Evolutionary conservation across 2,888 invertebrate species (phyloP).

Genomic region (Luffia ferchaultella): DNA sequence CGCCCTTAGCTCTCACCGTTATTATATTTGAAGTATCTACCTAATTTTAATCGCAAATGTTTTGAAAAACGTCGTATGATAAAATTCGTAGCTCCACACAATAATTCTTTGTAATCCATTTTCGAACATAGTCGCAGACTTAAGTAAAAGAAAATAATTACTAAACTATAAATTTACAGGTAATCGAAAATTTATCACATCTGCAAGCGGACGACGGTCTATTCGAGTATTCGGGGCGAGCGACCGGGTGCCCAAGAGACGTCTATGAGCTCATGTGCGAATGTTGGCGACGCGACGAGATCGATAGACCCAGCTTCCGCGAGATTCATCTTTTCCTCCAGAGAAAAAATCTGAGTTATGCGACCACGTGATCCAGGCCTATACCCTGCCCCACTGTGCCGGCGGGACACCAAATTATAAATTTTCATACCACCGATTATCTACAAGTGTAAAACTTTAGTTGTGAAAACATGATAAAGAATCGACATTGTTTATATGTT

Average conservation of each 20-base stretch:
- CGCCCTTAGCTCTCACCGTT: too few species aligned
- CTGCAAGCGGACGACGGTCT: slow-evolving; percentile 69
- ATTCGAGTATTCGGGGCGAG: slow-evolving; percentile 71
- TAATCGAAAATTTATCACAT: slow-evolving; percentile 82
- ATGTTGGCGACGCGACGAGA: slow-evolving; percentile 83
- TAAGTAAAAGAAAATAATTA: too few species aligned
- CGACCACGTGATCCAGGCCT: slow-evolving; percentile 35
- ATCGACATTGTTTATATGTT: too few species aligned
- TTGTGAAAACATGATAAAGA: too few species aligned
- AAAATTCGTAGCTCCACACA: too few species aligned
- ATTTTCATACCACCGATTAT: not conserved
- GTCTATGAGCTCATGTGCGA: slow-evolving; percentile 85
- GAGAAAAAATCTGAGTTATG: slow-evolving; percentile 38
- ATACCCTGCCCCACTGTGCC: slow-evolving; percentile 16
- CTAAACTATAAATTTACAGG: slow-evolving; percentile 44
- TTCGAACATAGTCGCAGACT: too few species aligned
- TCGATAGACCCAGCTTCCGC: slow-evolving; percentile 78
- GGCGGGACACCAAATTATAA: not conserved
- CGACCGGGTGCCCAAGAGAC: slow-evolving; percentile 78
- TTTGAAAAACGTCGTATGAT: too few species aligned
- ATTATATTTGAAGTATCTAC: too few species aligned
- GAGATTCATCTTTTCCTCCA: slow-evolving; percentile 86
- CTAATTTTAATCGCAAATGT: too few species aligned
- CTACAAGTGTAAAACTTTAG: not conserved
- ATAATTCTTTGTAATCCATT: too few species aligned